Evolutionary conservation across 2,113 vertebrate species (phyloP), one percentile per base, ranked within the genome.

Genomic region (Plecotus auritus): DNA sequence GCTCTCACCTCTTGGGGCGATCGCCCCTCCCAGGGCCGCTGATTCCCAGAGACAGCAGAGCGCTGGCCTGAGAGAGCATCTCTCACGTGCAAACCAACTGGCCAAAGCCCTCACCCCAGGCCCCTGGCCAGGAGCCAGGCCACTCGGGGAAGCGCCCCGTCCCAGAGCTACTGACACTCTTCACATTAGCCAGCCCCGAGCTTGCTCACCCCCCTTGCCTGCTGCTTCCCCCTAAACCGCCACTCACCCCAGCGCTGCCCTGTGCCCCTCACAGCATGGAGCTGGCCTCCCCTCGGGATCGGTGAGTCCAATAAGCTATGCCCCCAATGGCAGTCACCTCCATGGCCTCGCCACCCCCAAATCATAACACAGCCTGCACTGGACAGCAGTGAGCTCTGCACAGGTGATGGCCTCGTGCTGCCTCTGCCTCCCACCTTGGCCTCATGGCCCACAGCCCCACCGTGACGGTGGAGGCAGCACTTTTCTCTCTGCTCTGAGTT

Each of bases 251-350:
- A 9, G 30, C 23, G 32, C 28, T 35, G 35, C 40, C 2, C 0
- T 26, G 5, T 9, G n/a, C 26, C 3, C 37, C 45, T 54, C 2
- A 0, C 2, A 3, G 37, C 11, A 0, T 32, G 42, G 3, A 1
- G 3, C 45, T 20, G 1, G 30, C 35, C 30, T 70, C 30, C 32
- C 9, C 26, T 56, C 45, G 54, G 47, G 54, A 54, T 40, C n/a
- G 40, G 23, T 16, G 42, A 61, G 32, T 9, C 7, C 47, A 49
- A 26, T 49, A 49, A 92, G 18, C 45, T 17, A 0, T 30, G 16
- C 76, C 85, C 35, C 51, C 22, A 59, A 3, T 56, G 70, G 49
- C 16, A 35, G 20, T 6, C 2, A 13, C 45, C 35, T 45, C 14
- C 42, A 40, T 56, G n/a, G 14, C 45, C 70, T 56, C n/a, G 42